Percentiles rank a stretch among this genome's conserved stretches.
These are phyloP conservation scores for Poeciliopsis paucimaculata DNA, from an alignment of 2,797 vertebrate species.

Conservation along the genomic window DNA sequence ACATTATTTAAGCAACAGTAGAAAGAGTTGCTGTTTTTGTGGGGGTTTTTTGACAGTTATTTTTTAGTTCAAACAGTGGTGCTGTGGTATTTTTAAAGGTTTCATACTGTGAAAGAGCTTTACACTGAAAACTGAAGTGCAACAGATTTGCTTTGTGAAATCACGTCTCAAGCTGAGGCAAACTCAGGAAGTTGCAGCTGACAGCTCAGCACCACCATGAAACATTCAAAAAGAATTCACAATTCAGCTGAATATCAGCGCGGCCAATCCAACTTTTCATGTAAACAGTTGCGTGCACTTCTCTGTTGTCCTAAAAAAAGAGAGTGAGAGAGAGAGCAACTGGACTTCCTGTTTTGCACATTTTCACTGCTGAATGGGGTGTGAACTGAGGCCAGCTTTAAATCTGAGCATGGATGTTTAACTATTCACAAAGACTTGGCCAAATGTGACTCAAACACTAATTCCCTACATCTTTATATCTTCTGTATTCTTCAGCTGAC, in stretches of 20 bases:
- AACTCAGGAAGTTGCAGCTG: conserved; percentile 64
- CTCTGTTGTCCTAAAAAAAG: conserved; percentile 48
- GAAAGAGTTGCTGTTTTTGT: background rate
- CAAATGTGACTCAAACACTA: conserved; percentile 18
- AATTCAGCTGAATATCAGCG: conserved; percentile 54
- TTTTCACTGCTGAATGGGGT: conserved; percentile 50
- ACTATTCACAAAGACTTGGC: conserved; percentile 36
- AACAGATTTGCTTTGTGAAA: conserved; percentile 5
- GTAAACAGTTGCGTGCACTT: conserved; percentile 50
- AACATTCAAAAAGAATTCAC: conserved; percentile 50
- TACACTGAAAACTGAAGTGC: background rate
- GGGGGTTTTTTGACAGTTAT: background rate
- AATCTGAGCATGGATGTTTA: conserved; percentile 21
- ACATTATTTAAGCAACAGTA: background rate
- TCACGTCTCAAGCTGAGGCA: conserved; percentile 26
- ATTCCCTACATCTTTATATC: background rate
- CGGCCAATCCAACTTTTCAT: conserved; percentile 33
- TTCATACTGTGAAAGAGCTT: background rate
- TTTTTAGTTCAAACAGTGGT: background rate
- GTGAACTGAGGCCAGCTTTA: conserved; percentile 32
- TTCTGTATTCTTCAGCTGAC: background rate
- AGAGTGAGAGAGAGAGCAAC: conserved; percentile 31
- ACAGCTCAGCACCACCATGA: conserved; percentile 45
- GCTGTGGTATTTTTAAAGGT: background rate
- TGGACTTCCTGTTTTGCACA: conserved; percentile 74